Base-by-base conservation (phyloP, 2,888 invertebrate genomes). In the Caradrina kadenii region DNA sequence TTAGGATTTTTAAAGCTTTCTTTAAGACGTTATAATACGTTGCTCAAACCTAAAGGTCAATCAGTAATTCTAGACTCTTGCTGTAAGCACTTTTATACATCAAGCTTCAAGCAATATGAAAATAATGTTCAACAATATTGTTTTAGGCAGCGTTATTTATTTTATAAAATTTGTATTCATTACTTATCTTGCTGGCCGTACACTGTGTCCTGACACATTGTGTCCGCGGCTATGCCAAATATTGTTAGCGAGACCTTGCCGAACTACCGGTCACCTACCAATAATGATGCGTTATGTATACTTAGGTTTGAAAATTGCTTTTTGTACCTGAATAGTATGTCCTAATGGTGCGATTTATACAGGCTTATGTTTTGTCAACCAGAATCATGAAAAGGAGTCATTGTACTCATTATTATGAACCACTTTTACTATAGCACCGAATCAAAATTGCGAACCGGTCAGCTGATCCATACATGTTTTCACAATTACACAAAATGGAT, bases 191-290 rank as follows among this genome's bases (percentile, higher is more conserved):
- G 71, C 63, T 48, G n/a, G 11, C 45, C 11, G 26, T 63, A 71
- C 42, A 52, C 59, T 55, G 50, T 63, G 55, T 52, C 48, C 59
- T 60, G 45, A 53, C 60, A n/a, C 31, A 74, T 61, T 75, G 63
- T 71, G 55, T 49, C 17, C 22, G 48, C 52, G 22, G 35, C 56
- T 60, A 15, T 21, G 50, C 60, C 63, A 66, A 78, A 78, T 77
- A 73, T 73, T 69, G 64, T 79, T 60, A 69, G 66, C 53, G 58
- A 69, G 75, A 79, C 79, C 79, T 75, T 74, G 79, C 21, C 50
- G 52, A 56, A 64, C 26, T 68, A 19, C 55, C 60, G 49, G 53
- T 54, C 55, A 77, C 73, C 63, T 63, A 21, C 48, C 22, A 75
- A 69, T 58, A 49, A 45, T 35, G 31, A 60, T 52, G 21, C 45